phyloP scores from a whole-genome alignment of 1,140 invertebrate species.

The Lucilia sericata region DNA sequence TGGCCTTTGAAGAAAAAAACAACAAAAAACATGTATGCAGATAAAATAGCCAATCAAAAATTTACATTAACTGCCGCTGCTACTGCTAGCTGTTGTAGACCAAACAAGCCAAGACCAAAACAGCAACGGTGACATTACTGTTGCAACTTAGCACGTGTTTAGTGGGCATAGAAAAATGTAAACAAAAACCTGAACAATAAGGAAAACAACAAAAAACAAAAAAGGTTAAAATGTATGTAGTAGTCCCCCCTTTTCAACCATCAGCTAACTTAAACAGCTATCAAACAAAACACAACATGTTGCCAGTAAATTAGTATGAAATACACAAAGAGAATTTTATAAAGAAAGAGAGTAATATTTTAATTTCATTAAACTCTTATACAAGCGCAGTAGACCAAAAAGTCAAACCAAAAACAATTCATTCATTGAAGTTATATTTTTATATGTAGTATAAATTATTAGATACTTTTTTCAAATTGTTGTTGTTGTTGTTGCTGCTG shows the following conservation, averaged over 20 bases:
- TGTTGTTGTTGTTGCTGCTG: not conserved
- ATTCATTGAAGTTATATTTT: not conserved
- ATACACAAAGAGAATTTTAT: not conserved
- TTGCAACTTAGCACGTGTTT: conserved; percentile 32
- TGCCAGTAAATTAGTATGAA: not conserved
- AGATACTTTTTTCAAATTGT: conserved; percentile 1
- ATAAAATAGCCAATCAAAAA: no score
- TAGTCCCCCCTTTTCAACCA: not conserved
- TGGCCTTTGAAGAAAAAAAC: no score
- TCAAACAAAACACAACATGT: conserved; percentile 40
- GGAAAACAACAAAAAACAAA: not conserved
- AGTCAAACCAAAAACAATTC: conserved; percentile 7
- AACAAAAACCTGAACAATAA: not conserved
- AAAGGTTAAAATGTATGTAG: not conserved
- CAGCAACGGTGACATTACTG: not conserved
- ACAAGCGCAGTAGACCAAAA: conserved; percentile 2
- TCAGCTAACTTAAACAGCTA: not conserved
- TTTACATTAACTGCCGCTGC: no score
- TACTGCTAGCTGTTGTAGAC: no score
- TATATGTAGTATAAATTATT: not conserved
- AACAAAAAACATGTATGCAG: no score
- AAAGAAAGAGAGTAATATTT: not conserved
- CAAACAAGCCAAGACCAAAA: no score
- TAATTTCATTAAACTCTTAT: conserved; percentile 20
- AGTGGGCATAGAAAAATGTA: not conserved